Base-by-base conservation (phyloP, 2,888 invertebrate species). In the Epinotia nisella region DNA sequence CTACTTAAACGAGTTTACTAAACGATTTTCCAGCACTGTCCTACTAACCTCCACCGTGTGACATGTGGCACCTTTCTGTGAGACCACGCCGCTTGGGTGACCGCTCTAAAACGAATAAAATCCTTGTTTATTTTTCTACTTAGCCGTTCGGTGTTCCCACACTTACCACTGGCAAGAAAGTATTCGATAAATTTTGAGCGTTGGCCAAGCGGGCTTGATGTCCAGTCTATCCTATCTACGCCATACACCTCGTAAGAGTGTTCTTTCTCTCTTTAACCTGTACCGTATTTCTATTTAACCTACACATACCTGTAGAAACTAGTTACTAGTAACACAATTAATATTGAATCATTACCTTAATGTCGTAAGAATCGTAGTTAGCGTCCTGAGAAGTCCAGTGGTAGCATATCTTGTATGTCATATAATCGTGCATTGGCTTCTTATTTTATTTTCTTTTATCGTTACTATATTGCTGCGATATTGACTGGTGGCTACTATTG, bases 211-310 rank as follows among this genome's bases (percentile, higher is more conserved):
- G 45, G 67, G 41, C 17, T 21, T 17, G 49, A 29, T 61, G 61
- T 62, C 61, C 71, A n/a, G n/a, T 51, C 71, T 59, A 17, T 67
- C 49, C 72, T 61, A 39, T 67, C 35, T 21, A 62, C 60, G 56
- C 74, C 78, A 74, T 78, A 78, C 83, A 85, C 84, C 76, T 75
- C 77, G 75, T 80, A 79, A 62, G 81, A 82, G 85, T 85, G 88
- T 85, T 89, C 90, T 90, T 88, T 90, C 82, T 88, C 89, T 89
- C 89, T 88, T 85, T 89, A 87, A 89, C 87, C 84, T 87, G 83
- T 82, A 82, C 67, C 62, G 74, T 61, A 79, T 78, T 77, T 80
- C 75, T 78, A 59, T 81, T 78, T 83, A 83, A 85, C 82, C 78
- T 78, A 77, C 82, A 82, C 82, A 70, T 79, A 79, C 75, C 76